Conservation (phyloP, 64 coral and sea anemone species). For the Catalaphyllia jardinei region DNA sequence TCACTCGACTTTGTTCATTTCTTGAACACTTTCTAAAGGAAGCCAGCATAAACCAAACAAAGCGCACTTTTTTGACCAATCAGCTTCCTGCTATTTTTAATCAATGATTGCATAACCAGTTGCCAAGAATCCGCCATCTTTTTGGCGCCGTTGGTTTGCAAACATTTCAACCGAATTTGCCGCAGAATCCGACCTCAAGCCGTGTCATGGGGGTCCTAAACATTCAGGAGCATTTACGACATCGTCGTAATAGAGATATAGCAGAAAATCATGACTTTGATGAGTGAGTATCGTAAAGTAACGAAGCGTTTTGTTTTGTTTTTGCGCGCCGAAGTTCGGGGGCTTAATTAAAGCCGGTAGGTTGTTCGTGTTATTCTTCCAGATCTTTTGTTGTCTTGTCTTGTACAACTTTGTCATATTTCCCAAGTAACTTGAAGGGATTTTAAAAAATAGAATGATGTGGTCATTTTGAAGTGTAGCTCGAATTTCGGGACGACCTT, state of each 20-base stretch:
- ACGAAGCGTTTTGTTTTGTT: neutral
- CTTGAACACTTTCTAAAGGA: neutral
- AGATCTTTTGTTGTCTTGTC: neutral
- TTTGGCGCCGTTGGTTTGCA: conserved; percentile 5
- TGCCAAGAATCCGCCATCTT: conserved; percentile 56
- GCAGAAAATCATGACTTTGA: neutral
- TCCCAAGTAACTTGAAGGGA: neutral
- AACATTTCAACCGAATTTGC: neutral
- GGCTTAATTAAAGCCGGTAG: conserved; percentile 10
- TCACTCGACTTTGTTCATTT: too few species aligned
- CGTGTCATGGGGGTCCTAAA: conserved; percentile 52
- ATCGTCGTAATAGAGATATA: conserved; percentile 35
- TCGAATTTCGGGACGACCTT: too few species aligned
- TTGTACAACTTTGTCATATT: neutral
- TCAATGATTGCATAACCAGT: conserved; percentile 41
- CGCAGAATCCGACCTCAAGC: too few species aligned
- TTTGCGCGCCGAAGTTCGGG: neutral
- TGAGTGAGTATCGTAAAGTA: neutral
- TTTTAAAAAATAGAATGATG: neutral
- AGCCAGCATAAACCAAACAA: neutral
- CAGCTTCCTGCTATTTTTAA: neutral
- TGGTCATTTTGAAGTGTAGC: neutral
- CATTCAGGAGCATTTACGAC: conserved; percentile 46
- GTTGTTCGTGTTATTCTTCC: neutral
- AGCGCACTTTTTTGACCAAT: neutral